These are phyloP conservation scores for Drosophila nigritarsus DNA, from an alignment of 2,888 invertebrate species.

Conservation along the genomic window DNA sequence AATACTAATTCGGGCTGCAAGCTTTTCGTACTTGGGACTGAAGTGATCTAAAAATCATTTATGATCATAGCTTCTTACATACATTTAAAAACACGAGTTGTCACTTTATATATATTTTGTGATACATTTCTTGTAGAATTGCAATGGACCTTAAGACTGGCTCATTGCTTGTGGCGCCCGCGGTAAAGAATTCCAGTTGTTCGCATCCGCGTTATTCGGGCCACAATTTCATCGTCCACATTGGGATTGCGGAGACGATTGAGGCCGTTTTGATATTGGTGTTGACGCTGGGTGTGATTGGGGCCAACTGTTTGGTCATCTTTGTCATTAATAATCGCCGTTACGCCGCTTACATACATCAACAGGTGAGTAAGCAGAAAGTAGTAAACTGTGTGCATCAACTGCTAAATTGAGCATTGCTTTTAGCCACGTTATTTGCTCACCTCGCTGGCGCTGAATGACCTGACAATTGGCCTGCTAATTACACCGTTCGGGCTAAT, in stretches of 20 bases:
- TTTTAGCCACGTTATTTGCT: conserved; percentile 93
- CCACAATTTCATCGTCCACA: conserved; percentile 88
- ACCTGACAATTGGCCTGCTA: conserved; percentile 93
- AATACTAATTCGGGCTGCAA: neutral
- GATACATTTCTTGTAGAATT: conserved; percentile 66
- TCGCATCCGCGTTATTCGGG: conserved; percentile 89
- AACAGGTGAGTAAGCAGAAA: conserved; percentile 88
- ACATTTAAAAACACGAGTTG: neutral
- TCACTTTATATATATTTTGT: no score
- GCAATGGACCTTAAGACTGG: conserved; percentile 86
- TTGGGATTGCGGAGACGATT: conserved; percentile 90
- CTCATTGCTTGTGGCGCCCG: conserved; percentile 91
- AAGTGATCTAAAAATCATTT: neutral
- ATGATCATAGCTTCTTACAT: neutral
- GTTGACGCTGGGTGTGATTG: conserved; percentile 91
- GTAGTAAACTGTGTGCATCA: conserved; percentile 2
- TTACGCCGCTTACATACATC: conserved; percentile 94
- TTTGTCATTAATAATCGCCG: conserved; percentile 93
- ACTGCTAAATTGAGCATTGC: conserved; percentile 6
- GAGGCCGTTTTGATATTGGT: conserved; percentile 92
- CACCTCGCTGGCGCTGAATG: conserved; percentile 94
- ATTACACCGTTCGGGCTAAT: conserved; percentile 94
- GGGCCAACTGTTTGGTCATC: conserved; percentile 92
- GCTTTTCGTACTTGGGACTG: neutral
- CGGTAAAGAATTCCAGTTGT: conserved; percentile 93